These are phyloP conservation scores for Anthrax anthrax DNA, from an alignment of 2,888 invertebrate genomes.

Conservation along the genomic window DNA sequence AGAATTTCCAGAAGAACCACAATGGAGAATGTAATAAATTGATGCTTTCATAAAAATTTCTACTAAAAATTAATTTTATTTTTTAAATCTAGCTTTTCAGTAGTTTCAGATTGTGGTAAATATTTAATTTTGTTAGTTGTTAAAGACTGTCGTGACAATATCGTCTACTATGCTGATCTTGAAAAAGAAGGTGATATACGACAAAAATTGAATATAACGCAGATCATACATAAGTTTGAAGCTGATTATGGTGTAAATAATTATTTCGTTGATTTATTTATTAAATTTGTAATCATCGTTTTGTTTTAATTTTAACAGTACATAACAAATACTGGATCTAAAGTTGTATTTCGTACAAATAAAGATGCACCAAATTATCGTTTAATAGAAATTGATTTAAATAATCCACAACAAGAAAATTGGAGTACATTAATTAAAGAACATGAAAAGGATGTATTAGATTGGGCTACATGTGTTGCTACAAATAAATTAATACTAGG, in stretches of 20 bases:
- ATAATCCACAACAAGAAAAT: conserved; percentile 53
- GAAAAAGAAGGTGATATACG: conserved; percentile 45
- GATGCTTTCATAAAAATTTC: not conserved
- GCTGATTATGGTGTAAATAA: conserved; percentile 73
- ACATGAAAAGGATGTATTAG: conserved; percentile 72
- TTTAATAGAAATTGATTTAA: conserved; percentile 68
- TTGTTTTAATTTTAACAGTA: conserved; percentile 46
- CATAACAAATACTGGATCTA: conserved; percentile 71
- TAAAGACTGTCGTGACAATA: conserved; percentile 84
- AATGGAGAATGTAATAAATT: conserved; percentile 64
- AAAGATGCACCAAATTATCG: conserved; percentile 86
- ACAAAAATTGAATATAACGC: conserved; percentile 52
- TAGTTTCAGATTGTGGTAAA: conserved; percentile 81
- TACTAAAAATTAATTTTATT: not conserved
- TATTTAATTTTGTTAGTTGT: conserved; percentile 73
- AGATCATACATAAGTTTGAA: conserved; percentile 78
- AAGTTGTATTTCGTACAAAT: conserved; percentile 81
- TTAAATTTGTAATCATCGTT: not conserved
- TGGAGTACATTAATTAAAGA: conserved; percentile 67
- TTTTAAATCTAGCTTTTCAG: conserved; percentile 32
- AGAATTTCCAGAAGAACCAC: conserved; percentile 81
- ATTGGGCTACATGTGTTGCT: conserved; percentile 76
- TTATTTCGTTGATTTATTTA: conserved; percentile 1
- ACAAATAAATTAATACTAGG: conserved; percentile 73
- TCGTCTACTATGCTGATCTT: conserved; percentile 73